Evolutionary conservation across 2,113 vertebrate genomes (phyloP), one percentile per base, ranked within the genome.

Genomic region (Sylvicapra grimmia): DNA sequence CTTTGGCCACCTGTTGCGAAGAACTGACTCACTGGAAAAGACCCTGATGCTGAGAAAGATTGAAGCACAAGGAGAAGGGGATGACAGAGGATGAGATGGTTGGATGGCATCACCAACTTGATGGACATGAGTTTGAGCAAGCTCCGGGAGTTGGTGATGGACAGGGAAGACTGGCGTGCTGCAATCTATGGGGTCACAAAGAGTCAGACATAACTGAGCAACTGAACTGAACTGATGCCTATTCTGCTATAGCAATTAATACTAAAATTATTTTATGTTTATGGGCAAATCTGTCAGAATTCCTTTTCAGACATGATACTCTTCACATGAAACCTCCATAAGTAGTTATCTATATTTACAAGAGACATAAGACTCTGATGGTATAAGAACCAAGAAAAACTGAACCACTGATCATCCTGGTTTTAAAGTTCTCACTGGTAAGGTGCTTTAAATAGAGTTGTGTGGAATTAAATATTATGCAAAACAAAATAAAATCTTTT

Each of bases 391-490:
- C 27, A 90, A 92, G 51, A 84, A 25, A 84, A 63, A 75, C 11
- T 83, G 33, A 93, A 87, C 33, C 56, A 79, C n/a, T 40, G 53
- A 89, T 79, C 1, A 27, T 89, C 5, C 40, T 88, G 36, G 93
- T 89, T 97, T 96, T 92, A 85, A 93, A 79, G 61, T 79, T 65
- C 59, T 97, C 53, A 40, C 61, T 61, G 7, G 54, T 85, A 63
- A 89, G 61, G 40, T 95, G 19, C 29, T 93, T 95, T 93, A 91
- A 96, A 85, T 40, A 91, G 51, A 82, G n/a, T 80, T 80, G 6
- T 53, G 27, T 68, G 61, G 93, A 93, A 95, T 83, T 92, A 96
- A 90, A 47, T 53, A 96, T 10, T 18, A n/a, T 25, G 29, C 13
- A 56, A 83, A 96, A 82, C 10, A 92, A 94, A 96, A 94, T 18